phyloP scores from a whole-genome alignment of 2,113 vertebrate species.

The Garra rufa region DNA sequence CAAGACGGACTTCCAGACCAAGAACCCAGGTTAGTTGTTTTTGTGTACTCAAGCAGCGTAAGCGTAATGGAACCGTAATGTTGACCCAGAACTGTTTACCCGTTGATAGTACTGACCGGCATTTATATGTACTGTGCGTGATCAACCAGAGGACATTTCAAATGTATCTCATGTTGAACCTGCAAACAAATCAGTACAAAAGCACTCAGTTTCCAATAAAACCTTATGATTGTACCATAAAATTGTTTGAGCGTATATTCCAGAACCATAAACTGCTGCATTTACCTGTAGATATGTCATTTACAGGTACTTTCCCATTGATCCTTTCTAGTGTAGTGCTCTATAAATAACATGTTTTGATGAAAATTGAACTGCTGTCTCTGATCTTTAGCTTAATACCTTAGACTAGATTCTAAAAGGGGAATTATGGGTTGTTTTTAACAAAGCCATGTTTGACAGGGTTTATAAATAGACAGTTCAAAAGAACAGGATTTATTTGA shows the following conservation, averaged over 20 bases:
- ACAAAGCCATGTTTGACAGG: not conserved
- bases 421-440: constrained; percentile 59
- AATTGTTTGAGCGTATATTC: not conserved
- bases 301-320: constrained; percentile 1
- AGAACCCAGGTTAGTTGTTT: constrained; percentile 80
- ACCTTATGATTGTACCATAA: not conserved
- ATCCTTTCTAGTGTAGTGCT: not conserved
- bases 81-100: not conserved
- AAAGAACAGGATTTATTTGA: too few relatives aligned
- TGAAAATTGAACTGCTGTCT: not conserved
- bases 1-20: constrained; percentile 84
- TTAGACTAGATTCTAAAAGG: constrained; percentile 18
- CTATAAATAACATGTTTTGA: not conserved
- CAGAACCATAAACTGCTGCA: not conserved
- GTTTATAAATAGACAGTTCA: too few relatives aligned
- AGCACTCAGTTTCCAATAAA: not conserved
- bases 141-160: not conserved
- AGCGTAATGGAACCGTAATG: not conserved
- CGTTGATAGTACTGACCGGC: not conserved
- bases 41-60: not conserved
- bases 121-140: not conserved
- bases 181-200: not conserved
- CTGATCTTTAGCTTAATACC: constrained; percentile 2
- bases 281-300: constrained; percentile 8
- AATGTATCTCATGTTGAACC: not conserved